phyloP scores from a whole-genome alignment of 2,113 vertebrate genomes.

The Rissa tridactyla region DNA sequence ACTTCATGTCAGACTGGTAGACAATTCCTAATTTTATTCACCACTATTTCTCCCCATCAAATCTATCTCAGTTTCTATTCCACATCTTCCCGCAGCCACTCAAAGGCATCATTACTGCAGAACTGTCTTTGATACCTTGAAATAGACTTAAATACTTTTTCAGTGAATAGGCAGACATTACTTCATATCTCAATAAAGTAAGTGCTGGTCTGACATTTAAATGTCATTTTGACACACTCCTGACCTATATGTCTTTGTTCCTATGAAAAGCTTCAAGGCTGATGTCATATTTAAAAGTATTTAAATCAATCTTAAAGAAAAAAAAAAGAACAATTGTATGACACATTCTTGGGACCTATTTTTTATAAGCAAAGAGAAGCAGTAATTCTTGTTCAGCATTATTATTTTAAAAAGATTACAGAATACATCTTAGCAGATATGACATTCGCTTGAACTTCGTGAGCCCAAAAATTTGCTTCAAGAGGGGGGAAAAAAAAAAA shows the following conservation, averaged over 20 bases:
- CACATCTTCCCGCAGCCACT: not conserved
- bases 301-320: not conserved
- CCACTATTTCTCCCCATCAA: not conserved
- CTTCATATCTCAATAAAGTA: slow-evolving; percentile 56
- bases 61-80: not conserved
- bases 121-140: slow-evolving; percentile 24
- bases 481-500: not conserved
- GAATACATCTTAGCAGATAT: not conserved
- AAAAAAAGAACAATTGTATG: not conserved
- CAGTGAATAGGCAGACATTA: slow-evolving; percentile 38
- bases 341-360: not conserved
- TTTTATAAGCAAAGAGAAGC: not conserved
- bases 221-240: slow-evolving; percentile 43
- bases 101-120: not conserved
- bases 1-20: not conserved
- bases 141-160: slow-evolving; percentile 19
- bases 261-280: slow-evolving; percentile 7
- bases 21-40: slow-evolving; percentile 4
- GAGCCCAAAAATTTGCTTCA: not conserved
- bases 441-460: not conserved
- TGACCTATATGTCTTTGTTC: slow-evolving; percentile 30
- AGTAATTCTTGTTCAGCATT: not conserved
- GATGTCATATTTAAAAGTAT: slow-evolving; percentile 20
- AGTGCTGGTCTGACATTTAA: slow-evolving; percentile 55
- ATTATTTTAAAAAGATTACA: not conserved